These are phyloP conservation scores for Meandrina meandrites DNA, from an alignment of 92 coral and sea anemone genomes.

Conservation along the genomic window DNA sequence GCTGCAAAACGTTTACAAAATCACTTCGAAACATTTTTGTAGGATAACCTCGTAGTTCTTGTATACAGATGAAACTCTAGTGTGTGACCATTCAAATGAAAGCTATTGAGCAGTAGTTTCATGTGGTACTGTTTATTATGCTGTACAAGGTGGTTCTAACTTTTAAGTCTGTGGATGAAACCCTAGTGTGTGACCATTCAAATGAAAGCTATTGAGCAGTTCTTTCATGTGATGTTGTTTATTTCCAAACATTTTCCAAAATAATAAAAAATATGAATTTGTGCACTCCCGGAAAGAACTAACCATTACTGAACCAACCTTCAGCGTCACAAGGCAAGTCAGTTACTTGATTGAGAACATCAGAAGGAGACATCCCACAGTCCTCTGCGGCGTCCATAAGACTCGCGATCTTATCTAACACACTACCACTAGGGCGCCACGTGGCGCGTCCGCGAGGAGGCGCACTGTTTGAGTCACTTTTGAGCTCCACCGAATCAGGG, in stretches of 20 bases:
- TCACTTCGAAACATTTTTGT: neutral
- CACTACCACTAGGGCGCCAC: conserved; percentile 87
- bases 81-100: neutral
- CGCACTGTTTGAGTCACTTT: conserved; percentile 25
- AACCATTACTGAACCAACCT: conserved; percentile 55
- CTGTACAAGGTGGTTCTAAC: neutral
- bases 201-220: neutral
- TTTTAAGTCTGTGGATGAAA: neutral
- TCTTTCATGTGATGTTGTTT: neutral
- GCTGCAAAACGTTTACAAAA: neutral
- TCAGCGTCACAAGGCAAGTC: conserved; percentile 40
- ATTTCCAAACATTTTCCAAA: neutral
- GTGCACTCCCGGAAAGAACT: neutral
- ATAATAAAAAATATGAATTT: neutral
- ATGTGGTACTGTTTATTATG: neutral
- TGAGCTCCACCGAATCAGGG: neutral
- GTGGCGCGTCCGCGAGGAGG: conserved; percentile 62
- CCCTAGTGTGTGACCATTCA: neutral
- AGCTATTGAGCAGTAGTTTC: neutral
- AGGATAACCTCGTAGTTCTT: neutral
- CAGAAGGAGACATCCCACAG: conserved; percentile 72
- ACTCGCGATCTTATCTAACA: conserved; percentile 73
- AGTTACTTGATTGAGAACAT: conserved; percentile 77
- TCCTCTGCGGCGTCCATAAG: conserved; percentile 83
- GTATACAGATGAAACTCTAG: neutral